Percentiles rank a stretch among this genome's conserved stretches.
phyloP scores from a whole-genome alignment of 2,888 invertebrate genomes.

The Phyllotreta striolata region DNA sequence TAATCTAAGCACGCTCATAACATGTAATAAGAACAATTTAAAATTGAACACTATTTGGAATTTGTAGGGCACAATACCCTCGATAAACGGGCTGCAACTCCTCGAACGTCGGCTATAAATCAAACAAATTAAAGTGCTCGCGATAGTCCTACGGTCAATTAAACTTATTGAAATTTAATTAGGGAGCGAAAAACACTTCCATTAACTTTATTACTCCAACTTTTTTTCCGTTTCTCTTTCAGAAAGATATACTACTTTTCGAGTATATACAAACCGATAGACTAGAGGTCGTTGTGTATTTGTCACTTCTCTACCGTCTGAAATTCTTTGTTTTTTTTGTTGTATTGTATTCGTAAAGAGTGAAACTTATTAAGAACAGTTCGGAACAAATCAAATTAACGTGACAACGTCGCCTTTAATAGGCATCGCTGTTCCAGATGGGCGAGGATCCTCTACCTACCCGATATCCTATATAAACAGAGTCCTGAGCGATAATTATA shows the following conservation, averaged over 20 bases:
- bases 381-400: not conserved
- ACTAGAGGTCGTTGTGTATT: too few relatives aligned
- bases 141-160: slow-evolving; percentile 43
- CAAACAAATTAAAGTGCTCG: slow-evolving; percentile 33
- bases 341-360: too few relatives aligned
- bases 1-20: too few relatives aligned
- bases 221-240: slow-evolving; percentile 20
- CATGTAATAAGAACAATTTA: not conserved
- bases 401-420: not conserved
- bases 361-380: too few relatives aligned
- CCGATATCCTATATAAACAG: slow-evolving; percentile 29
- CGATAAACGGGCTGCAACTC: slow-evolving; percentile 4
- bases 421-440: slow-evolving; percentile 13
- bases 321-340: too few relatives aligned
- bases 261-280: too few relatives aligned
- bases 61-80: too few relatives aligned
- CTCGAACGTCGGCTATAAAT: slow-evolving; percentile 37
- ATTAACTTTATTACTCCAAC: slow-evolving; percentile 39
- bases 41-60: not conserved
- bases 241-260: slow-evolving; percentile 5
- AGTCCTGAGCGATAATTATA: slow-evolving; percentile 28
- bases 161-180: slow-evolving; percentile 48
- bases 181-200: slow-evolving; percentile 38
- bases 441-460: slow-evolving; percentile 10
- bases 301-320: too few relatives aligned